Conservation (phyloP, 2,888 invertebrate genomes). For the Auanema freiburgensis region DNA sequence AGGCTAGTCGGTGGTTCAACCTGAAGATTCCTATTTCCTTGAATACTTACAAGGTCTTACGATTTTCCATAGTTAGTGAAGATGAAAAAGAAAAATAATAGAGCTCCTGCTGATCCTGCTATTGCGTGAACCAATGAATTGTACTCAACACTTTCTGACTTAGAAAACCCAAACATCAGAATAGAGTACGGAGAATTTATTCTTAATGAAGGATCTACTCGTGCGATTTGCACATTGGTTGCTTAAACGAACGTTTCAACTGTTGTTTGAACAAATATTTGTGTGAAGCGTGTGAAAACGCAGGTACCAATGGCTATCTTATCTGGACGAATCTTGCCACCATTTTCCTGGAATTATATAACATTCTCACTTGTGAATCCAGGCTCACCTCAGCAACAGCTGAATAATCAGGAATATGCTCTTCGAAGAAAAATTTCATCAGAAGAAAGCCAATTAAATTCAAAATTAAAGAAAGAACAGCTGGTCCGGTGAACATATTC, state of each 20-base stretch:
- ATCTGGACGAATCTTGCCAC: conserved; percentile 3
- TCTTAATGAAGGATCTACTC: conserved; percentile 12
- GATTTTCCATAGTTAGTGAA: conserved; percentile 21
- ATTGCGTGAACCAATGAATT: conserved; percentile 30
- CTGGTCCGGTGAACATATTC: conserved; percentile 45
- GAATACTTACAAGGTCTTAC: conserved; percentile 22
- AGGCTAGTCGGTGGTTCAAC: too few relatives aligned
- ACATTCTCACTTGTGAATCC: background rate
- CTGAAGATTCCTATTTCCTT: too few relatives aligned
- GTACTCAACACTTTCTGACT: conserved; percentile 28
- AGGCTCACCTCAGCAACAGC: background rate
- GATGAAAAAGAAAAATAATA: conserved; percentile 34
- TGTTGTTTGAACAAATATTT: conserved; percentile 36
- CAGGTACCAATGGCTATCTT: conserved; percentile 28
- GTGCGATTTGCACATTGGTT: background rate
- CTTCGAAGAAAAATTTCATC: conserved; percentile 35
- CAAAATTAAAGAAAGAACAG: conserved; percentile 29
- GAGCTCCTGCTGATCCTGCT: conserved; percentile 27
- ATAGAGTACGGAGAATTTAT: conserved; percentile 40
- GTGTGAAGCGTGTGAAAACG: conserved; percentile 33
- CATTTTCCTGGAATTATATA: background rate
- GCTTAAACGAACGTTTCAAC: conserved; percentile 24
- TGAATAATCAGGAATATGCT: conserved; percentile 22
- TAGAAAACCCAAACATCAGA: conserved; percentile 41
- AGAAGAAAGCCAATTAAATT: conserved; percentile 31